Percentiles rank a stretch among this genome's conserved stretches.
These are phyloP conservation scores for Saturnia pavonia DNA, from an alignment of 2,888 invertebrate species.

Conservation along the genomic window DNA sequence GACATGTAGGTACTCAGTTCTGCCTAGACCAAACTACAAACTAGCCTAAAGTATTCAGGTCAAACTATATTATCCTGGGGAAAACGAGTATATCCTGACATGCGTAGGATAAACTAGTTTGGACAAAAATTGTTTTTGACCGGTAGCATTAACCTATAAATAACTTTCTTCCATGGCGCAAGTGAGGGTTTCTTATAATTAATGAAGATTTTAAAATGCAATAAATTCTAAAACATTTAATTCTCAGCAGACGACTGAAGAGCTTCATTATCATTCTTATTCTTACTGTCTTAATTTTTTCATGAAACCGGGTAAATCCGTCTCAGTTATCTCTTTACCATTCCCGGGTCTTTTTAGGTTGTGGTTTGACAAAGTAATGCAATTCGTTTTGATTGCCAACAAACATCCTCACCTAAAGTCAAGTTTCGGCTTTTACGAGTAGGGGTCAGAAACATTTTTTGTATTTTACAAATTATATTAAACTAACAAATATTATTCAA, in stretches of 20 bases:
- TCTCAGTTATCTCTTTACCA: constrained; percentile 1
- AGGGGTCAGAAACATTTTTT: not conserved
- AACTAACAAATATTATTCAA: not conserved
- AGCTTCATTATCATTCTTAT: constrained; percentile 1
- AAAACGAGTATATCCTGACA: too few species aligned
- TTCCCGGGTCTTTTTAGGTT: constrained; percentile 1
- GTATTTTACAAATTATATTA: not conserved
- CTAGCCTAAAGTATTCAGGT: too few species aligned
- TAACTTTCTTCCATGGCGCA: not conserved
- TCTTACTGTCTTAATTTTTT: constrained; percentile 5
- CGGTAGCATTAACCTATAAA: not conserved
- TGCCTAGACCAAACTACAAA: too few species aligned
- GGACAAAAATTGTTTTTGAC: too few species aligned
- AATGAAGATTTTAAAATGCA: constrained; percentile 1
- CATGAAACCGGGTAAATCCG: constrained; percentile 10
- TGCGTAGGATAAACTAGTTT: too few species aligned
- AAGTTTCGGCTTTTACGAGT: not conserved
- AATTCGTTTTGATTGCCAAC: constrained; percentile 5
- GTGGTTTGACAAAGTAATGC: constrained; percentile 10
- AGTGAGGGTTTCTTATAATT: not conserved
- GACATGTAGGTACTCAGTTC: too few species aligned
- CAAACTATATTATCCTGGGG: too few species aligned
- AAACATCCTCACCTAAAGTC: not conserved
- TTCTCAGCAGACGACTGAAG: not conserved
- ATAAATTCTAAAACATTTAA: constrained; percentile 1